Percentiles rank a stretch among this genome's conserved stretches.
phyloP scores from a whole-genome alignment of 2,797 vertebrate species.

The Acrossocheilus wenchowensis region DNA sequence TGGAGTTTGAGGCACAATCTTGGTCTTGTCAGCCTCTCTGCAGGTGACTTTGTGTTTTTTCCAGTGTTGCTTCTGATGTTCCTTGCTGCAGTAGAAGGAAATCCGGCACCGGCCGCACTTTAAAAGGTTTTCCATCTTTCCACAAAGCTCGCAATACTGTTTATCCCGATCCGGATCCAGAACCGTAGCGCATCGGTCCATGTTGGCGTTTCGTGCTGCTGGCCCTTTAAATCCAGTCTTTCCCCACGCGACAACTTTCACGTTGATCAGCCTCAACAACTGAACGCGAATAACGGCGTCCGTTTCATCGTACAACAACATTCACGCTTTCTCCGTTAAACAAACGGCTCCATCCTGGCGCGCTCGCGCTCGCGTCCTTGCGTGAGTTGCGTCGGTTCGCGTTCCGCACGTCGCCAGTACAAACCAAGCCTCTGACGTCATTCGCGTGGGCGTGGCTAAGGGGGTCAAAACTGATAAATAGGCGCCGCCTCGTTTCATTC shows the following conservation, averaged over 20 bases:
- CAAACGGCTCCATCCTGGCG: constrained; percentile 45
- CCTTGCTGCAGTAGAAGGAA: constrained; percentile 97
- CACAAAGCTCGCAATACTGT: constrained; percentile 94
- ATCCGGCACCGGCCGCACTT: constrained; percentile 91
- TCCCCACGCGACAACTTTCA: constrained; percentile 70
- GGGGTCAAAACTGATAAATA: not conserved
- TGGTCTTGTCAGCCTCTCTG: constrained; percentile 74
- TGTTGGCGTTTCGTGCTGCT: constrained; percentile 46
- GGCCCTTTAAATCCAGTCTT: constrained; percentile 74
- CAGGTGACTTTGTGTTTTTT: constrained; percentile 93
- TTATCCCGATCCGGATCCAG: constrained; percentile 80
- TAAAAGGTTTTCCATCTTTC: constrained; percentile 95
- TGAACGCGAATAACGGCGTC: constrained; percentile 28
- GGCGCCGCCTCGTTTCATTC: not conserved
- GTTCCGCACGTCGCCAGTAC: constrained; percentile 46
- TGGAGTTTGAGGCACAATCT: constrained; percentile 65
- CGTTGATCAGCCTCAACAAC: constrained; percentile 59
- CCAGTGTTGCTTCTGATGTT: constrained; percentile 96
- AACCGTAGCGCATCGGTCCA: constrained; percentile 42
- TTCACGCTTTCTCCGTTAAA: not conserved
- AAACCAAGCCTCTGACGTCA: constrained; percentile 50
- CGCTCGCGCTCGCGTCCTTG: constrained; percentile 69
- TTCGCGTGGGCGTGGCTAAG: not conserved
- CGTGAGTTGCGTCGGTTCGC: constrained; percentile 11
- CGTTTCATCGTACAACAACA: not conserved